Percentiles rank a stretch among this genome's conserved stretches.
phyloP scores from a whole-genome alignment of 2,113 vertebrate genomes.

The Centropristis striata region DNA sequence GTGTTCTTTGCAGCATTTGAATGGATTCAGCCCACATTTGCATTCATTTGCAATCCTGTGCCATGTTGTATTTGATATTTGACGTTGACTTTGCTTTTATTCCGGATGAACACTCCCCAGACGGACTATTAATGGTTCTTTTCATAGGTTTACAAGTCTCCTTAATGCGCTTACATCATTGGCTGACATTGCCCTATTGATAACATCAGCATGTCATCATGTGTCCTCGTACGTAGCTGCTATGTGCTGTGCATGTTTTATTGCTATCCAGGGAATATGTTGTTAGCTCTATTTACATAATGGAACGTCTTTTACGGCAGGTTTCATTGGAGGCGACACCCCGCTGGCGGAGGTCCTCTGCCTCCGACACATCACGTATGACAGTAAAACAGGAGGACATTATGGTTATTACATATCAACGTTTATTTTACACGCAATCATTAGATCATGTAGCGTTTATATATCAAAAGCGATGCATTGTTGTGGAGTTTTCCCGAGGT shows the following conservation, averaged over 20 bases:
- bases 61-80: slow-evolving; percentile 28
- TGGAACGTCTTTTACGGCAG: slow-evolving; percentile 27
- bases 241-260: slow-evolving; percentile 34
- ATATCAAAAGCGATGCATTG: not conserved
- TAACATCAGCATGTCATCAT: slow-evolving; percentile 51
- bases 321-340: slow-evolving; percentile 26
- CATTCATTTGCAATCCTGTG: slow-evolving; percentile 29
- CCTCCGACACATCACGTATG: not conserved
- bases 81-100: slow-evolving; percentile 29
- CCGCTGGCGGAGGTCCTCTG: not conserved
- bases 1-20: slow-evolving; percentile 39
- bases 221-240: not conserved
- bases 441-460: not conserved
- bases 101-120: slow-evolving; percentile 19
- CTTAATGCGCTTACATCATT: slow-evolving; percentile 56
- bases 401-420: slow-evolving; percentile 23
- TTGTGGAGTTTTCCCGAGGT: not conserved
- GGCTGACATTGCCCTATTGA: slow-evolving; percentile 34
- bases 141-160: slow-evolving; percentile 32
- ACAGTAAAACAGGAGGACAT: slow-evolving; percentile 16
- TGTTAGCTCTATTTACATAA: slow-evolving; percentile 58
- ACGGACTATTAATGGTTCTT: slow-evolving; percentile 44
- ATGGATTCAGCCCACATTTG: slow-evolving; percentile 29
- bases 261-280: slow-evolving; percentile 18
- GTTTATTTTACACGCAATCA: slow-evolving; percentile 29